These are phyloP conservation scores for Thumatha senex DNA, from an alignment of 2,888 invertebrate species.

Conservation along the genomic window DNA sequence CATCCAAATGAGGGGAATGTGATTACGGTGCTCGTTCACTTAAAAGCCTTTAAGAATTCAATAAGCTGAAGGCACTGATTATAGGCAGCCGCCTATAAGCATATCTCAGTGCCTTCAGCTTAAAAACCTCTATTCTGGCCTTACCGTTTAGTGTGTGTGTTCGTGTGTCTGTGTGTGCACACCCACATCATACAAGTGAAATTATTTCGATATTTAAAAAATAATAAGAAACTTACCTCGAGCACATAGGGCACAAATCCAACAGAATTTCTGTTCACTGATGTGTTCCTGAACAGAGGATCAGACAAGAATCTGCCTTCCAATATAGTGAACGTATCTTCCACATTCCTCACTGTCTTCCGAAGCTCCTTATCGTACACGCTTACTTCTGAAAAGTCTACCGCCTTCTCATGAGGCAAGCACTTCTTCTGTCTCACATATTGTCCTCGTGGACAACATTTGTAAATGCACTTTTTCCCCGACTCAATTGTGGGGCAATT, in stretches of 20 bases:
- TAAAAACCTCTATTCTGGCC: no score
- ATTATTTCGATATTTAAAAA: no score
- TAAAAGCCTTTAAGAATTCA: no score
- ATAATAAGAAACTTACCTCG: background rate
- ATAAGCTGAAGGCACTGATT: no score
- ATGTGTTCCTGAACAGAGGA: background rate
- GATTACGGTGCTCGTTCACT: no score
- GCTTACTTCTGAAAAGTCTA: background rate
- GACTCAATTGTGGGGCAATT: background rate
- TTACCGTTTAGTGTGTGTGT: no score
- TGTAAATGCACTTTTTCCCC: slow-evolving; percentile 1
- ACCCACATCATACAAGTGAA: no score
- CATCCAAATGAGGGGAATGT: no score
- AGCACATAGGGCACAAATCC: background rate
- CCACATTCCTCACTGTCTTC: background rate
- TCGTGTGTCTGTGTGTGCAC: no score
- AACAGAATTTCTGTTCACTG: background rate
- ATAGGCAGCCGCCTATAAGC: no score
- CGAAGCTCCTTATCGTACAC: background rate
- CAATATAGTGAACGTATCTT: slow-evolving; percentile 1
- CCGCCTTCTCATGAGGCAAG: background rate
- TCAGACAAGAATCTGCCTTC: background rate
- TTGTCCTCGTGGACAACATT: slow-evolving; percentile 1
- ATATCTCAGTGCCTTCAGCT: no score
- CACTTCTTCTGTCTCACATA: background rate